A percentile compares a stretch with the other conserved stretches of the same genome.
Conservation (phyloP, 1,140 invertebrate species). For the Chymomyza costata region DNA sequence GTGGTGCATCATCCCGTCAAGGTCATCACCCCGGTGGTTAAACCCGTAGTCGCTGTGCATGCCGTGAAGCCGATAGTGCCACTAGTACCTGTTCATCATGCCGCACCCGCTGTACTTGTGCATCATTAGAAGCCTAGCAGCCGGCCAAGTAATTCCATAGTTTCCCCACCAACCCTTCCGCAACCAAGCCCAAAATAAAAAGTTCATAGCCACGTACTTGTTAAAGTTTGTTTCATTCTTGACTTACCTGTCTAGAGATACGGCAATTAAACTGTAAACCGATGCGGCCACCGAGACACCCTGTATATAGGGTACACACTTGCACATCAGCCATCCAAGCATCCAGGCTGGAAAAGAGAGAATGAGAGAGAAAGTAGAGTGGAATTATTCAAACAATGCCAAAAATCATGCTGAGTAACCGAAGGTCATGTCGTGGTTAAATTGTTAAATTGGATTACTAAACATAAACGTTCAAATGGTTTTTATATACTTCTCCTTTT, state of each 20-base stretch:
- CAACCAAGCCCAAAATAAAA: constrained; percentile 55
- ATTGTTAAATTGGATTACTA: constrained; percentile 43
- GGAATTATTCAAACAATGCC: constrained; percentile 42
- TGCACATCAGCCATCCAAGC: constrained; percentile 94
- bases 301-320: constrained; percentile 94
- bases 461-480: constrained; percentile 33
- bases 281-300: constrained; percentile 95
- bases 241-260: constrained; percentile 93
- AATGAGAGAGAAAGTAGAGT: constrained; percentile 2
- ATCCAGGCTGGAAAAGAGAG: constrained; percentile 86
- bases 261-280: constrained; percentile 94
- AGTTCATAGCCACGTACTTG: constrained; percentile 53
- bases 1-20: constrained; percentile 71
- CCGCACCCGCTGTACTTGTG: constrained; percentile 76
- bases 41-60: constrained; percentile 76
- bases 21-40: constrained; percentile 58
- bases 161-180: constrained; percentile 1
- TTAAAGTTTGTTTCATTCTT: constrained; percentile 16
- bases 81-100: constrained; percentile 76
- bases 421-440: constrained; percentile 44
- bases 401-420: constrained; percentile 68
- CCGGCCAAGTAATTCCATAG: not conserved
- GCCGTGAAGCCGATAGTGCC: constrained; percentile 75
- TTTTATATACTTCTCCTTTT: constrained; percentile 19
- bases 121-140: constrained; percentile 68